phyloP scores from a whole-genome alignment of 2,113 vertebrate genomes.

The Uropsilus gracilis region DNA sequence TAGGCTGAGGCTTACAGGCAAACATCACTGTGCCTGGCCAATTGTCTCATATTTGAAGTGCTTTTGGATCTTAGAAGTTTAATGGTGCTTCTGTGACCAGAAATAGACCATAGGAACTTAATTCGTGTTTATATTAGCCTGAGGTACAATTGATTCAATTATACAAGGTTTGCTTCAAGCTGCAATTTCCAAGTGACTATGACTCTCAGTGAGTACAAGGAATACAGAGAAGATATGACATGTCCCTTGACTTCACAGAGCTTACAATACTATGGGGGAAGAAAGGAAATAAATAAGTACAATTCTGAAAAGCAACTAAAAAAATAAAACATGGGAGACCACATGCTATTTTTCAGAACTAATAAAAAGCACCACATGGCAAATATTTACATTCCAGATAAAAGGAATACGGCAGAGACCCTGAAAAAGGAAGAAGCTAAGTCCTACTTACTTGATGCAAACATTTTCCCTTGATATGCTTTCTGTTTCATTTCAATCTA shows the following conservation, averaged over 20 bases:
- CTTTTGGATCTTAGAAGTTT: no score
- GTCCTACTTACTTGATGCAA: neutral
- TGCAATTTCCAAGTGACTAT: neutral
- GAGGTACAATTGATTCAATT: neutral
- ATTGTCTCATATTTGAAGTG: neutral
- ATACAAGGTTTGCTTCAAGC: neutral
- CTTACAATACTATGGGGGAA: neutral
- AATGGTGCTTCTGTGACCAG: no score
- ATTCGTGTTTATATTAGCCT: neutral
- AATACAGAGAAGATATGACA: neutral
- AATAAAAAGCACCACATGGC: neutral
- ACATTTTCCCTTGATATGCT: neutral
- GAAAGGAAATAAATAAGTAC: neutral
- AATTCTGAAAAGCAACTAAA: slow-evolving; percentile 6
- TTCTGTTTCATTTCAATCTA: neutral
- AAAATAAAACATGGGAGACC: neutral
- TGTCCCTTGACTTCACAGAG: neutral
- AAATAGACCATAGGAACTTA: neutral
- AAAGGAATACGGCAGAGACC: neutral
- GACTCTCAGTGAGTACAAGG: neutral
- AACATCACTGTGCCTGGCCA: no score
- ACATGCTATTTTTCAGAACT: slow-evolving; percentile 18
- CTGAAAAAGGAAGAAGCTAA: neutral
- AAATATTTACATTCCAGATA: neutral
- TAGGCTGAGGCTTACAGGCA: no score